These are phyloP conservation scores for Artibeus jamaicensis DNA, from an alignment of 2,797 vertebrate species.

Conservation along the genomic window DNA sequence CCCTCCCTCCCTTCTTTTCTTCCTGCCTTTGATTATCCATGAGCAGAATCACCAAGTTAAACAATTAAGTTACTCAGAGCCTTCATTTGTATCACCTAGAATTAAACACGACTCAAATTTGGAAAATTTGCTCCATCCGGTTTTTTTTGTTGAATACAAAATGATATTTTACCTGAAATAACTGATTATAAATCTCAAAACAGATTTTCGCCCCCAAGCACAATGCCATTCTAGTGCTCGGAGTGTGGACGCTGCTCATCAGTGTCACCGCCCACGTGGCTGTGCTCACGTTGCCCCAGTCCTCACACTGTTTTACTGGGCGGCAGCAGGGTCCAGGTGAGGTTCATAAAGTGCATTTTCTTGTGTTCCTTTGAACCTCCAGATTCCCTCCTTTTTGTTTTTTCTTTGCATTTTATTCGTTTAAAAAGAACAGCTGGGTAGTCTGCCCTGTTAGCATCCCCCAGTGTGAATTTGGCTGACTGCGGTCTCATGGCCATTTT, in stretches of 20 bases:
- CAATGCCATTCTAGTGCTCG: background rate
- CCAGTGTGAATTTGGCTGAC: background rate
- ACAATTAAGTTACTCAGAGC: background rate
- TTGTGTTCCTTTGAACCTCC: background rate
- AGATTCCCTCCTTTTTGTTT: background rate
- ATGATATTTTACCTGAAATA: background rate
- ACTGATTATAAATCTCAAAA: background rate
- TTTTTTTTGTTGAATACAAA: background rate
- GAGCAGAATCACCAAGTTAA: background rate
- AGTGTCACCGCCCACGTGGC: background rate
- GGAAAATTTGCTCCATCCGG: background rate
- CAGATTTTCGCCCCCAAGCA: background rate
- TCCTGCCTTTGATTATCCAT: background rate
- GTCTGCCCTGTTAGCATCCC: background rate
- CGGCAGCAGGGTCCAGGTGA: background rate
- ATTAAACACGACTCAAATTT: background rate
- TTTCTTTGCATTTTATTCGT: background rate
- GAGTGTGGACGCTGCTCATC: background rate
- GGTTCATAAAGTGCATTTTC: background rate
- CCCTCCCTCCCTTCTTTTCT: background rate
- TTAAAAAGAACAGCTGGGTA: background rate
- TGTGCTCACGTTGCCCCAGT: background rate
- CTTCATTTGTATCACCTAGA: background rate
- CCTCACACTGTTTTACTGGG: background rate
- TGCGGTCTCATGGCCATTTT: background rate